Percentiles rank a stretch among this genome's conserved stretches.
Evolutionary conservation across 2,113 vertebrate genomes (phyloP).

Genomic region (Helogale parvula): DNA sequence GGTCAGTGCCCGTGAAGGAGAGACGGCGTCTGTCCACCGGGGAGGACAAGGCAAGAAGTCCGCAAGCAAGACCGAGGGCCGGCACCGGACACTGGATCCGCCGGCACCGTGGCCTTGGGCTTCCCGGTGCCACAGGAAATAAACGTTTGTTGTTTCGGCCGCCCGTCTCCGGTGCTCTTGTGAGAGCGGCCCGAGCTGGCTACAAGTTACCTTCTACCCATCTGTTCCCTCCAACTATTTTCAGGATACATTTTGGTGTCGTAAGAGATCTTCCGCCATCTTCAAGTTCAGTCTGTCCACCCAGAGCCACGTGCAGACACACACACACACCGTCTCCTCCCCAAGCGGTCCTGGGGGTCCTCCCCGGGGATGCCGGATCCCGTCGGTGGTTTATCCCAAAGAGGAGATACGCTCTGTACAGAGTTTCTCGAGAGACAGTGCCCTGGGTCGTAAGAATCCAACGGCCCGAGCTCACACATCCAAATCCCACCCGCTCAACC

Average conservation of each 20-base stretch:
- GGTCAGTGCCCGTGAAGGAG: background rate
- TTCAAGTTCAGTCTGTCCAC: background rate
- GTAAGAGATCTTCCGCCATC: background rate
- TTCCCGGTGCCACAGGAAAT: background rate
- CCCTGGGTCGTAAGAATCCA: background rate
- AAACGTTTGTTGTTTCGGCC: background rate
- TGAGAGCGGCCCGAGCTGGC: background rate
- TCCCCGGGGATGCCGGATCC: background rate
- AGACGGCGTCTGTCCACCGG: background rate
- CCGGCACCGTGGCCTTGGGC: background rate
- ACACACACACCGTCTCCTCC: background rate
- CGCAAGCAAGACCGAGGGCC: background rate
- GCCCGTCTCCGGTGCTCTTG: no score
- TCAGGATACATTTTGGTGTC: background rate
- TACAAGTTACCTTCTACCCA: background rate
- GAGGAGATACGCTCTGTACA: rapidly evolving
- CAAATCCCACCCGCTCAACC: background rate
- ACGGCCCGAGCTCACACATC: no score
- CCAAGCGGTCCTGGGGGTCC: background rate
- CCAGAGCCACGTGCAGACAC: background rate
- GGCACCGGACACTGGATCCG: no score
- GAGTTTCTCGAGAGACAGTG: background rate
- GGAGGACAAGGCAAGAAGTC: background rate
- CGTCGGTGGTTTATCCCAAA: background rate
- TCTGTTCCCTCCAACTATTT: background rate